Conservation (phyloP, 1,140 invertebrate species). For the Zaprionus ornatus region DNA sequence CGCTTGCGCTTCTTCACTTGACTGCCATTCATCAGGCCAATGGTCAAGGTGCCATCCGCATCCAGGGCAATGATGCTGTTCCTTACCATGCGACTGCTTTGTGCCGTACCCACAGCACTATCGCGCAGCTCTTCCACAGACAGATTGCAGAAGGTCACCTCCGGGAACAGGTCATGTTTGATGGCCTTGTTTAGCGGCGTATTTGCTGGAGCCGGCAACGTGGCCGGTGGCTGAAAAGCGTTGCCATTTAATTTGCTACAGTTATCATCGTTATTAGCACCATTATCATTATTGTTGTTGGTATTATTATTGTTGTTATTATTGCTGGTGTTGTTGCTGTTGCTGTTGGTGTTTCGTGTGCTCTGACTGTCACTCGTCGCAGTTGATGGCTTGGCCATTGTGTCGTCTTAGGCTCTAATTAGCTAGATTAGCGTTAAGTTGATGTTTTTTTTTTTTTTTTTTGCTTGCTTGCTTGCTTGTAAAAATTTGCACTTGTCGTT, state of each 20-base stretch:
- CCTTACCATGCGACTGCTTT: conserved; percentile 50
- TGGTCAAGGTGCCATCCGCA: conserved; percentile 42
- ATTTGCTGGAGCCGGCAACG: conserved; percentile 63
- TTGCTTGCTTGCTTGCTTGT: conserved; percentile 11
- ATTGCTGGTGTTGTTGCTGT: conserved; percentile 29
- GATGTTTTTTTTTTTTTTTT: conserved; percentile 4
- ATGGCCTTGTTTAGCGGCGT: conserved; percentile 75
- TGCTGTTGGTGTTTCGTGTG: conserved; percentile 1
- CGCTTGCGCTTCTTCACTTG: conserved; percentile 75
- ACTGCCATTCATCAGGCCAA: conserved; percentile 47
- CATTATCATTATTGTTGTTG: conserved; percentile 35
- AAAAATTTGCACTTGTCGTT: conserved; percentile 51
- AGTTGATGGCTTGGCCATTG: conserved; percentile 41
- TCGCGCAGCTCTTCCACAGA: conserved; percentile 72
- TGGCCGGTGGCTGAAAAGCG: conserved; percentile 44
- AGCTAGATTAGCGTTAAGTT: conserved; percentile 6
- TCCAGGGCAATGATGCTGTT: conserved; percentile 70
- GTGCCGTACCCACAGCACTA: not conserved
- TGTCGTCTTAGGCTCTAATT: conserved; percentile 33
- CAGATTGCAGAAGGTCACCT: conserved; percentile 80
- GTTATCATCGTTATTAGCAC: conserved; percentile 10
- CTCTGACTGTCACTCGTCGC: conserved; percentile 6
- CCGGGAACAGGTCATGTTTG: conserved; percentile 79
- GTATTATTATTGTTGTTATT: conserved; percentile 48
- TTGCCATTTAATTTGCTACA: conserved; percentile 54